phyloP scores from a whole-genome alignment of 2,113 vertebrate genomes.

The Lepisosteus oculatus region DNA sequence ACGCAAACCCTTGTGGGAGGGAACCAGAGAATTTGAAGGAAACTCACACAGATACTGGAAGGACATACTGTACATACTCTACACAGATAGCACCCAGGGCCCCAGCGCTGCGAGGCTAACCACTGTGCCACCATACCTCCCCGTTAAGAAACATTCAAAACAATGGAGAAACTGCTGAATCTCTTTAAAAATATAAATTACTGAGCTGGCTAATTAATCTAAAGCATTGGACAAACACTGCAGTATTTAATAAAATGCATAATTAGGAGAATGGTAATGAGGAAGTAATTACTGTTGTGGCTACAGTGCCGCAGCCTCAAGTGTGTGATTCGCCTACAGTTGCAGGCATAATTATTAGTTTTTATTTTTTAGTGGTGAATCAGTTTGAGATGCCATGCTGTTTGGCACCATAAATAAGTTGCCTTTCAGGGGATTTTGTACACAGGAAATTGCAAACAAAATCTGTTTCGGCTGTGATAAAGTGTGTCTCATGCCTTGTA shows the following conservation, averaged over 20 bases:
- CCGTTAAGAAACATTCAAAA: not conserved
- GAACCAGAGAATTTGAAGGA: too few relatives aligned
- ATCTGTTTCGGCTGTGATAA: not conserved
- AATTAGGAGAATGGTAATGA: not conserved
- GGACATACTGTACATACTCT: too few relatives aligned
- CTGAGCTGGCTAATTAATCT: not conserved
- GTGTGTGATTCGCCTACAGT: not conserved
- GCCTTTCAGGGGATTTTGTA: not conserved
- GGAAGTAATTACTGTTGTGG: slow-evolving; percentile 1
- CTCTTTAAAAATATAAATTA: not conserved
- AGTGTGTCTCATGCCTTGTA: too few relatives aligned
- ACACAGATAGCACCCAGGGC: too few relatives aligned
- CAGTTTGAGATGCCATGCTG: not conserved
- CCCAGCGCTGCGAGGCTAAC: too few relatives aligned
- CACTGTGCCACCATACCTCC: too few relatives aligned
- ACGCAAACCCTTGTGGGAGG: too few relatives aligned
- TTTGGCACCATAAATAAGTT: not conserved
- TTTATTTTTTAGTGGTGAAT: not conserved
- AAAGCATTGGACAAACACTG: not conserved
- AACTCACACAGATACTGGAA: too few relatives aligned
- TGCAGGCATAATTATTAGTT: slow-evolving; percentile 1
- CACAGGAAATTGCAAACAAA: not conserved
- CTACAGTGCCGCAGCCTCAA: not conserved
- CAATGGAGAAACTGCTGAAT: not conserved
- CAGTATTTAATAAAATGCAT: slow-evolving; percentile 3